Base-by-base conservation (phyloP, 2,113 vertebrate species). In the Spea multiplicata region DNA sequence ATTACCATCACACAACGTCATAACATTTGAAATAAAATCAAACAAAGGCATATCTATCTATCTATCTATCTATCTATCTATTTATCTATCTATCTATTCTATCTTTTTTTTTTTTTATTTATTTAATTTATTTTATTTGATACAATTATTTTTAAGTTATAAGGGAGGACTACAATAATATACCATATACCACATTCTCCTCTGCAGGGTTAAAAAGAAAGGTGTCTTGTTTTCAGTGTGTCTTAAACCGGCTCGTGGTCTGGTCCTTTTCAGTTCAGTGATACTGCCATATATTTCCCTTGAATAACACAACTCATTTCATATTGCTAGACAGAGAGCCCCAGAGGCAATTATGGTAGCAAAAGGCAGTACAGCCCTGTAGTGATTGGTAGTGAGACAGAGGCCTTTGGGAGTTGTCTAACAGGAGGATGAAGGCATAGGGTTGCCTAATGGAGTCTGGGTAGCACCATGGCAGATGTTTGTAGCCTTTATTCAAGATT, bases 1-100 rank as follows among this genome's bases (percentile, higher is more conserved):
- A 87, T 86, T 86, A 86, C 83, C 81, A 53, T 83, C 78, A 64
- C 49, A 80, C 83, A 83, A 76, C 45, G 83, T 84, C 64, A 82
- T 71, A 67, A 44, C 9, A 48, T 64, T 2, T 72, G 68, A 52
- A n/a, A 30, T 1, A 30, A 30, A 30, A 30, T 1, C 30, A 30
- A 30, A 30, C 30, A n/a, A n/a, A n/a, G n/a, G n/a, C n/a, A n/a
- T 52, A 52, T 52, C 5, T 52, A 52, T 52, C 5, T 52, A 52
- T 52, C 5, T 52, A 52, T 52, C 5, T 52, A 52, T 52, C 5
- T 52, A 52, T 52, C 5, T 52, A 52, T 52, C 5, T 52, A 52
- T n/a, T n/a, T n/a, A n/a, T n/a, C n/a, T n/a, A n/a, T n/a, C n/a
- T n/a, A n/a, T n/a, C n/a, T n/a, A n/a, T n/a, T n/a, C n/a, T n/a